Percentiles rank a stretch among this genome's conserved stretches.
These are phyloP conservation scores for Stegostoma tigrinum DNA, from an alignment of 2,113 vertebrate species.

Conservation along the genomic window DNA sequence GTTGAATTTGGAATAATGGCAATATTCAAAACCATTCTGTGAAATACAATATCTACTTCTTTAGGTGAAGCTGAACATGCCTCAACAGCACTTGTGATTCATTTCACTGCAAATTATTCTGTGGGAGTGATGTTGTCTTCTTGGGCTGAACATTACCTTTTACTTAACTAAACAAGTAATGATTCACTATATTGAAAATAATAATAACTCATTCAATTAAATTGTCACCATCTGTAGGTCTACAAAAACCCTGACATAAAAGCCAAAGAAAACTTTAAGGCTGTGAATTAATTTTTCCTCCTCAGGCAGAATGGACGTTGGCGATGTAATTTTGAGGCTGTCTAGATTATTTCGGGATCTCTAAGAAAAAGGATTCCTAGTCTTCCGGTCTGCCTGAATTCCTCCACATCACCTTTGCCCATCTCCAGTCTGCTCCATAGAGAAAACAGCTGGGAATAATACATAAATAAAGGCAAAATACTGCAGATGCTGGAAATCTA, in stretches of 20 bases:
- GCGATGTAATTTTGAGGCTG: not conserved
- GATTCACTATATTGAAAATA: slow-evolving; percentile 18
- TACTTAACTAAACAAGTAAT: slow-evolving; percentile 14
- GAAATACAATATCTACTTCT: not conserved
- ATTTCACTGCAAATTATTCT: not conserved
- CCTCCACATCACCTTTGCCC: not conserved
- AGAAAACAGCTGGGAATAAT: not conserved
- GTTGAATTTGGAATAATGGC: not conserved
- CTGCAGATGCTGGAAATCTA: too few relatives aligned
- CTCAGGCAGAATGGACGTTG: not conserved
- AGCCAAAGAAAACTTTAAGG: not conserved
- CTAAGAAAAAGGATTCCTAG: not conserved
- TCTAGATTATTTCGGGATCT: not conserved
- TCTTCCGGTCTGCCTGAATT: not conserved
- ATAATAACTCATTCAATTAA: slow-evolving; percentile 12
- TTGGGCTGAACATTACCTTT: not conserved
- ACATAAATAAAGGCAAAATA: not conserved
- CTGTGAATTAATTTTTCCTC: not conserved
- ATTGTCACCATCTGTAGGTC: not conserved
- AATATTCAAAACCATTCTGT: not conserved
- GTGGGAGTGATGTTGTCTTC: not conserved
- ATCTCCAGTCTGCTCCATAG: not conserved
- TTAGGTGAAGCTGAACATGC: not conserved
- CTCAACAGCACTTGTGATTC: not conserved
- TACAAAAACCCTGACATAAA: not conserved